These are phyloP conservation scores for Cygnus olor DNA, from an alignment of 2,797 vertebrate species.

Conservation along the genomic window DNA sequence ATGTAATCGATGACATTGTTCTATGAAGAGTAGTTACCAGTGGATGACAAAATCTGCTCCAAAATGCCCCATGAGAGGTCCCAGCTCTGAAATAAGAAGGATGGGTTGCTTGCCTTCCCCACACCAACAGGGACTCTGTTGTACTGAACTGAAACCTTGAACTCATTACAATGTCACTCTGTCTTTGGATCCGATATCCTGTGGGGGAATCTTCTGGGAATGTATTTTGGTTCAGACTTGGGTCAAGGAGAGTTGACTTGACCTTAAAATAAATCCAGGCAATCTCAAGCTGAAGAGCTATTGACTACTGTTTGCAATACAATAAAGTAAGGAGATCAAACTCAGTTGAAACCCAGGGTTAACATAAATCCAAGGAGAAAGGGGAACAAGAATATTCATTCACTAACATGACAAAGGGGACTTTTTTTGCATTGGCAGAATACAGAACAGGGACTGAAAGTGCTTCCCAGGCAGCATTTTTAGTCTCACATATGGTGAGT, in stretches of 20 bases:
- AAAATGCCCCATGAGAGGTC: not conserved
- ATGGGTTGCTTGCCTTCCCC: not conserved
- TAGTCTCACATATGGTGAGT: not conserved
- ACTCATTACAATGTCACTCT: slow-evolving; percentile 60
- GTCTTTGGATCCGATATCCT: slow-evolving; percentile 38
- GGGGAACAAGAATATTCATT: slow-evolving; percentile 65
- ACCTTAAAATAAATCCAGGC: slow-evolving; percentile 73
- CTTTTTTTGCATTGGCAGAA: slow-evolving; percentile 34
- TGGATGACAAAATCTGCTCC: not conserved
- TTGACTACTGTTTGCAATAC: slow-evolving; percentile 73
- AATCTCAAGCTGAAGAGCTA: slow-evolving; percentile 52
- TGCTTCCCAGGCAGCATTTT: not conserved
- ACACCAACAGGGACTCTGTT: slow-evolving; percentile 9
- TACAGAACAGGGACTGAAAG: not conserved
- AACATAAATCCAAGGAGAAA: slow-evolving; percentile 61
- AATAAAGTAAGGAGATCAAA: slow-evolving; percentile 65
- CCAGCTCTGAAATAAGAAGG: not conserved
- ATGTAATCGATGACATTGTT: not conserved
- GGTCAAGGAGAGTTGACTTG: slow-evolving; percentile 71
- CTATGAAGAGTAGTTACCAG: not conserved
- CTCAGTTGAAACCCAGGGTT: not conserved
- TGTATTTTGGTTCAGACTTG: slow-evolving; percentile 63
- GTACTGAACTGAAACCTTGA: slow-evolving; percentile 40
- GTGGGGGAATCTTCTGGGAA: slow-evolving; percentile 66
- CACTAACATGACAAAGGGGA: slow-evolving; percentile 44